A percentile compares a stretch with the other conserved stretches of the same genome.
Conservation (phyloP, 2,797 vertebrate genomes). For the Allobates femoralis region DNA sequence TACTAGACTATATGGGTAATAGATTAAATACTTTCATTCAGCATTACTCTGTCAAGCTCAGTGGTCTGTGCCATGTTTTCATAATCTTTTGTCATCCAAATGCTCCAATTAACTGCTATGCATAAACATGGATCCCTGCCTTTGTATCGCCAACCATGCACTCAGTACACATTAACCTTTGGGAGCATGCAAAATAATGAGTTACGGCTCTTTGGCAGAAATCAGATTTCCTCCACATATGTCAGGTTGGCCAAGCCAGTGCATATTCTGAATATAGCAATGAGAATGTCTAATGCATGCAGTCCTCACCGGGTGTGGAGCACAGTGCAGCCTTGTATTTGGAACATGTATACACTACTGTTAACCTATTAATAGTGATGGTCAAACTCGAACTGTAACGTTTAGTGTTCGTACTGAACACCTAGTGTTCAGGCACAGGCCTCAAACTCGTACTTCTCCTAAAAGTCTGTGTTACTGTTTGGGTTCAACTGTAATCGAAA, state of each 20-base stretch:
- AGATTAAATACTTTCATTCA: slow-evolving; percentile 16
- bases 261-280: slow-evolving; percentile 31
- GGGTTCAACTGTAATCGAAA: too few species aligned
- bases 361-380: neutral
- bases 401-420: too few species aligned
- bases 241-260: slow-evolving; percentile 38
- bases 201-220: slow-evolving; percentile 41
- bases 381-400: too few species aligned
- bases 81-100: slow-evolving; percentile 40
- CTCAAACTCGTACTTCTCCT: too few species aligned
- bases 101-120: slow-evolving; percentile 40
- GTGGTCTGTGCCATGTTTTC: slow-evolving; percentile 32
- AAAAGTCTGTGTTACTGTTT: too few species aligned
- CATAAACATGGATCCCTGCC: slow-evolving; percentile 22
- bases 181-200: slow-evolving; percentile 49
- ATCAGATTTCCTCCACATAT: slow-evolving; percentile 46
- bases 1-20: neutral
- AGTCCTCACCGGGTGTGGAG: neutral
- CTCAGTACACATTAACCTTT: slow-evolving; percentile 50
- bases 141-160: slow-evolving; percentile 22
- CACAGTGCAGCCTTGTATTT: neutral
- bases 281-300: slow-evolving; percentile 6
- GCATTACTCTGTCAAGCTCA: neutral
- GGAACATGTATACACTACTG: neutral
- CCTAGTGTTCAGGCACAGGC: too few species aligned